Conservation (phyloP, 2,888 invertebrate species). For the Zaprionus bogoriensis region DNA sequence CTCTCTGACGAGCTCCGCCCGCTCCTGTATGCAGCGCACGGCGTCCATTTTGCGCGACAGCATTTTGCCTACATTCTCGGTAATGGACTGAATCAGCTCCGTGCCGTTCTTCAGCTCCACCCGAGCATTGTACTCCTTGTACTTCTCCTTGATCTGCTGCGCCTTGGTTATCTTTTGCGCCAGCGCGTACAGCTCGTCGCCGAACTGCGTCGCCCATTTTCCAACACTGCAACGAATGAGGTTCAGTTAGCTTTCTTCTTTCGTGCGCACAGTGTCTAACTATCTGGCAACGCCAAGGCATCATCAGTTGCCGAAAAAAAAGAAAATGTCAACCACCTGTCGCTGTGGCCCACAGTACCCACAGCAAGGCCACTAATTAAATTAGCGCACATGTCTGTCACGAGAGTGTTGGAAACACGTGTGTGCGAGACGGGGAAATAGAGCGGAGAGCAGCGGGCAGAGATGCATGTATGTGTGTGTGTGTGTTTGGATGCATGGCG, state of each 20-base stretch:
- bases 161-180: slow-evolving; percentile 90
- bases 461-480: not conserved
- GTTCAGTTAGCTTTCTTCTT: not conserved
- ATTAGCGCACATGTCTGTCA: slow-evolving; percentile 66
- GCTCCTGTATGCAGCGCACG: slow-evolving; percentile 91
- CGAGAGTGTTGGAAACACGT: slow-evolving; percentile 30
- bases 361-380: slow-evolving; percentile 66
- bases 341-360: slow-evolving; percentile 43
- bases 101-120: slow-evolving; percentile 91
- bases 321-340: slow-evolving; percentile 75
- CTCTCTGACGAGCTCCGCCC: slow-evolving; percentile 88
- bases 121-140: slow-evolving; percentile 90
- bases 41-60: slow-evolving; percentile 94
- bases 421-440: too few relatives aligned
- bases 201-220: slow-evolving; percentile 91
- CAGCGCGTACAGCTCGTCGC: slow-evolving; percentile 90
- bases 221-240: slow-evolving; percentile 84
- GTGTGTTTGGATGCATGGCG: not conserved
- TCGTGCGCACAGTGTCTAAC: not conserved
- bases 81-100: slow-evolving; percentile 90
- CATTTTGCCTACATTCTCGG: slow-evolving; percentile 92
- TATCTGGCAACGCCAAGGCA: slow-evolving; percentile 7
- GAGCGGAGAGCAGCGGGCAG: not conserved
- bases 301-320: slow-evolving; percentile 12
- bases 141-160: slow-evolving; percentile 90